Conservation (phyloP, 2,113 vertebrate species). For the Brachionichthys hirsutus region DNA sequence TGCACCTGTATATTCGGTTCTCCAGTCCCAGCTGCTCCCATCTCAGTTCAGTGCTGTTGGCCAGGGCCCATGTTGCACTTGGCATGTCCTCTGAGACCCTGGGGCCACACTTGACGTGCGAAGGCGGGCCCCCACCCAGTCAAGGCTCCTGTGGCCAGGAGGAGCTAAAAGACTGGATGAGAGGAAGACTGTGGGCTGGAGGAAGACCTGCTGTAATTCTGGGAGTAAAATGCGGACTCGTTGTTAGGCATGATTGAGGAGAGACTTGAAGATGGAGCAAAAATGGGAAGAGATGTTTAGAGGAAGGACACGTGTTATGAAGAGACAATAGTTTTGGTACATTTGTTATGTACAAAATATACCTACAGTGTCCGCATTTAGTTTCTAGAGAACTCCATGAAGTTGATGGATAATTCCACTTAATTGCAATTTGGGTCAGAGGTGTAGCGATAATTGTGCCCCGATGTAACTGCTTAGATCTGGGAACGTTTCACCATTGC, state of each 20-base stretch:
- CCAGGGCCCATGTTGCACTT: slow-evolving; percentile 77
- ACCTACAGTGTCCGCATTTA: too few species aligned
- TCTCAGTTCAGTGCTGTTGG: slow-evolving; percentile 67
- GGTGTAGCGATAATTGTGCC: too few species aligned
- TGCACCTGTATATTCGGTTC: slow-evolving; percentile 77
- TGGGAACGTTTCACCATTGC: too few species aligned
- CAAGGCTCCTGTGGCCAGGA: slow-evolving; percentile 63
- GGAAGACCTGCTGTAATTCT: slow-evolving; percentile 55
- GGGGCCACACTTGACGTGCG: slow-evolving; percentile 76
- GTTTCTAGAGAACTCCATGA: too few species aligned
- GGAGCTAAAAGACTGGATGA: slow-evolving; percentile 57
- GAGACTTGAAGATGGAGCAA: slow-evolving; percentile 12
- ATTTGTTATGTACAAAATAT: background rate
- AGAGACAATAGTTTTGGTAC: slow-evolving; percentile 3
- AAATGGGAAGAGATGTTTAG: slow-evolving; percentile 1
- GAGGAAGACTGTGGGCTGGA: slow-evolving; percentile 53
- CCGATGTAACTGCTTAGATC: too few species aligned
- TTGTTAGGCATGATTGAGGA: slow-evolving; percentile 29
- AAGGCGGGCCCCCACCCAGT: slow-evolving; percentile 66
- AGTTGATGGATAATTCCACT: too few species aligned
- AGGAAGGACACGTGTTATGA: slow-evolving; percentile 12
- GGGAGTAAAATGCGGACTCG: slow-evolving; percentile 65
- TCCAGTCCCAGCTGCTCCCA: slow-evolving; percentile 71
- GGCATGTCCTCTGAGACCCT: slow-evolving; percentile 78
- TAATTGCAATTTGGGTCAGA: too few species aligned